Evolutionary conservation across 1,140 invertebrate genomes (phyloP).

Genomic region (Leptinotarsa defecta): DNA sequence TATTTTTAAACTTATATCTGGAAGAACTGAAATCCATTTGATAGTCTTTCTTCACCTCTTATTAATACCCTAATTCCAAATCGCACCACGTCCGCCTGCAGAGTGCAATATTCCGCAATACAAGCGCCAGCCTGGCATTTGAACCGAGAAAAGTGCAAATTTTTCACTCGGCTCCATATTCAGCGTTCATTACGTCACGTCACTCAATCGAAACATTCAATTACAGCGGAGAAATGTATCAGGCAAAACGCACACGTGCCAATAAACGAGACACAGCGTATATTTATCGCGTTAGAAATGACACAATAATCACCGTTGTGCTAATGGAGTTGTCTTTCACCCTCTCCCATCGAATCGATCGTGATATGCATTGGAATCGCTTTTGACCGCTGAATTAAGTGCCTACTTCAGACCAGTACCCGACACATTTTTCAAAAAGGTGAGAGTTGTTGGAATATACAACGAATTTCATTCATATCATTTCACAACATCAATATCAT

Average conservation of each 20-base stretch:
- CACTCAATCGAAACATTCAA: conserved; percentile 15
- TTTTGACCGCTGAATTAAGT: background rate
- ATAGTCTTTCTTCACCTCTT: too few relatives aligned
- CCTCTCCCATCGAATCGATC: conserved; percentile 9
- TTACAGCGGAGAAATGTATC: background rate
- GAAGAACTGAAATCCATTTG: too few relatives aligned
- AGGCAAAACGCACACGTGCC: conserved; percentile 12
- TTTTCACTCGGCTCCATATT: background rate
- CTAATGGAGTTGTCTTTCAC: conserved; percentile 29
- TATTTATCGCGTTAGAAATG: conserved; percentile 27
- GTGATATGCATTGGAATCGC: conserved; percentile 17
- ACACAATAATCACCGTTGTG: conserved; percentile 22
- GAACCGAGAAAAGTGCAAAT: background rate
- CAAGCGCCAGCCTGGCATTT: background rate
- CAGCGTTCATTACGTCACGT: conserved; percentile 1
- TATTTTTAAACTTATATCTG: too few relatives aligned
- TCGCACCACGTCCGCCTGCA: too few relatives aligned
- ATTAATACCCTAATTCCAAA: too few relatives aligned
- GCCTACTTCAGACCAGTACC: too few relatives aligned
- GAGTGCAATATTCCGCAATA: background rate
- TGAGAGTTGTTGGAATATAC: too few relatives aligned
- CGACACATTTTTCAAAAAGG: too few relatives aligned
- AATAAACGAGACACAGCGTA: conserved; percentile 14
- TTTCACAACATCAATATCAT: too few relatives aligned
- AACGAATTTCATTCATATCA: too few relatives aligned